Percentiles rank a stretch among this genome's conserved stretches.
Conservation (phyloP, 2,113 vertebrate species). For the Thamnaconus septentrionalis region DNA sequence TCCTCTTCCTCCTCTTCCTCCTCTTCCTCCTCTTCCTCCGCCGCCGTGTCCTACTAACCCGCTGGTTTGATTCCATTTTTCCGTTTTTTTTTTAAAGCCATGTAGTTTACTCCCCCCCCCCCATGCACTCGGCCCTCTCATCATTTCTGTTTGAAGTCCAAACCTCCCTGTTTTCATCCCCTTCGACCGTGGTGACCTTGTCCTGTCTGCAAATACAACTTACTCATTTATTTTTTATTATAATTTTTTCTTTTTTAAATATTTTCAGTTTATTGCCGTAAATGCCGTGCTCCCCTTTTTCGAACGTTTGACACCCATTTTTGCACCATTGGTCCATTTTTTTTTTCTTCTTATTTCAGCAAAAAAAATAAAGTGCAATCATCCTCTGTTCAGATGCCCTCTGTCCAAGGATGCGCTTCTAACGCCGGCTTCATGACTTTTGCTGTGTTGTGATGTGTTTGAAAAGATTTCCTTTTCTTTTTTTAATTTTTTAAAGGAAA, state of each 20-base stretch:
- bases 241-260: conserved; percentile 11
- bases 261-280: conserved; percentile 16
- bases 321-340: conserved; percentile 26
- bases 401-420: conserved; percentile 6
- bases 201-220: too few species aligned
- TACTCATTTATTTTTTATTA: too few species aligned
- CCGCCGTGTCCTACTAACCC: conserved; percentile 55
- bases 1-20: neutral
- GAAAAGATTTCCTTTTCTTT: neutral
- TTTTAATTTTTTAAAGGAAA: too few species aligned
- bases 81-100: neutral
- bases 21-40: conserved; percentile 36
- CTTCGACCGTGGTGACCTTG: too few species aligned
- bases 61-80: conserved; percentile 47
- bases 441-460: neutral
- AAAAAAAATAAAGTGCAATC: too few species aligned
- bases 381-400: neutral
- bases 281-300: conserved; percentile 19
- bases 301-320: conserved; percentile 16
- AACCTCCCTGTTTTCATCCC: too few species aligned
- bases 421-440: conserved; percentile 8
- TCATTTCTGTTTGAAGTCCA: too few species aligned
- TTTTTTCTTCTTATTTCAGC: neutral
- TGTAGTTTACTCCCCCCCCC: too few species aligned
- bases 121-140: too few species aligned